These are phyloP conservation scores for Caenorhabditis virilis DNA, from an alignment of 2,888 invertebrate species.

Conservation along the genomic window DNA sequence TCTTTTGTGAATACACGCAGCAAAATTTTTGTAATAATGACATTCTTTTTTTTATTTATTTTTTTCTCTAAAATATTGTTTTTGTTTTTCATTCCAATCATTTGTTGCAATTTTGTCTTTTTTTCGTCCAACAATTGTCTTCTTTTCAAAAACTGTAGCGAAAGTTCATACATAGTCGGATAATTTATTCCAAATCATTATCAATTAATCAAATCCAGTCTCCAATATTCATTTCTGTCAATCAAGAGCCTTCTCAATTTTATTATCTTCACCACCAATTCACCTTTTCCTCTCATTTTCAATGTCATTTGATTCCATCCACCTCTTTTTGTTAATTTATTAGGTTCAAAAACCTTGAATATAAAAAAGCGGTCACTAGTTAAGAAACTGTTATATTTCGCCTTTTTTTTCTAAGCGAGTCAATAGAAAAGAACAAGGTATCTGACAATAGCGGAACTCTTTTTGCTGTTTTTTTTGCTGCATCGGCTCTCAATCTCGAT, in stretches of 20 bases:
- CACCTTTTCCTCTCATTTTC: too few relatives aligned
- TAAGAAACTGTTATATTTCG: too few relatives aligned
- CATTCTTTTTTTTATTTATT: too few relatives aligned
- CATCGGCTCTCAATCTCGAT: background rate
- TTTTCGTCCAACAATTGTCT: background rate
- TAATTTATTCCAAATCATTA: constrained; percentile 1
- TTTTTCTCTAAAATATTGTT: too few relatives aligned
- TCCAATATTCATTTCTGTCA: background rate
- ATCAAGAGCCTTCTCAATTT: background rate
- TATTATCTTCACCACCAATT: too few relatives aligned
- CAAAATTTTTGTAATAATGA: too few relatives aligned
- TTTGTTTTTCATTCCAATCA: too few relatives aligned
- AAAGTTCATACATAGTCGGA: background rate
- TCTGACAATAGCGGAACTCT: constrained; percentile 2
- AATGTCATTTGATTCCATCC: background rate
- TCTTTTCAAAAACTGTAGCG: background rate
- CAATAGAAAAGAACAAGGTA: background rate
- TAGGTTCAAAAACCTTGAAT: background rate
- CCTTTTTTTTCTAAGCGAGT: background rate
- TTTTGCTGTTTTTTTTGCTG: constrained; percentile 1
- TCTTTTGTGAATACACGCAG: too few relatives aligned
- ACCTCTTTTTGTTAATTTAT: background rate
- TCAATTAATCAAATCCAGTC: constrained; percentile 3
- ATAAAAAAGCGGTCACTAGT: too few relatives aligned
- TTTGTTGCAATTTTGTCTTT: background rate